phyloP scores from a whole-genome alignment of 2,888 invertebrate species.

The Dione juno region DNA sequence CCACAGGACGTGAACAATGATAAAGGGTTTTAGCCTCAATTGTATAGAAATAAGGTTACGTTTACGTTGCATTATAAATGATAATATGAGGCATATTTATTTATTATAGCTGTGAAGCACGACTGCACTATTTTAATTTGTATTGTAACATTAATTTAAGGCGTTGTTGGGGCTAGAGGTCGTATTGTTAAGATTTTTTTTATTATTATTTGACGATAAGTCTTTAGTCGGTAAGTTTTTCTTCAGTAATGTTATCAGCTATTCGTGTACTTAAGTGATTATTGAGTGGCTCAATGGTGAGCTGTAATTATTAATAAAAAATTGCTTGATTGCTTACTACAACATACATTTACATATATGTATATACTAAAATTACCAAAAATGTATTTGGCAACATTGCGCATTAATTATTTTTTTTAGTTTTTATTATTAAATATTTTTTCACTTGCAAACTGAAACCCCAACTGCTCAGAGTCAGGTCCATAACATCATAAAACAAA shows the following conservation, averaged over 20 bases:
- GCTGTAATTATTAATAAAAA: no score
- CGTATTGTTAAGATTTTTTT: neutral
- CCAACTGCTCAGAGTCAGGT: neutral
- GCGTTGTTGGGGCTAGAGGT: slow-evolving; percentile 9
- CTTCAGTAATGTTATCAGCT: neutral
- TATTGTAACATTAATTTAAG: slow-evolving; percentile 30
- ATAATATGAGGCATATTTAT: slow-evolving; percentile 12
- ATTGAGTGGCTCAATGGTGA: no score
- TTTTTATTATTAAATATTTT: no score
- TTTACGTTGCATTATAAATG: neutral
- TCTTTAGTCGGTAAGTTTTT: neutral
- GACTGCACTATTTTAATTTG: slow-evolving; percentile 30
- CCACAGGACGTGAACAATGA: slow-evolving; percentile 20
- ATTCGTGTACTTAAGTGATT: no score
- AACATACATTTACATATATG: no score
- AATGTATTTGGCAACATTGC: no score
- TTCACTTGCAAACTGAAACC: no score
- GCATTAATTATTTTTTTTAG: no score
- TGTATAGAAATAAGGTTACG: neutral
- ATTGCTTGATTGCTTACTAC: no score
- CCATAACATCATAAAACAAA: neutral
- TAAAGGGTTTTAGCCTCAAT: neutral
- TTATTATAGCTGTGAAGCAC: slow-evolving; percentile 25
- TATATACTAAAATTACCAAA: no score
- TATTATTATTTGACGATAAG: neutral